Base-by-base conservation (phyloP, 2,797 vertebrate species). In the Acestrorhynchus altus region DNA sequence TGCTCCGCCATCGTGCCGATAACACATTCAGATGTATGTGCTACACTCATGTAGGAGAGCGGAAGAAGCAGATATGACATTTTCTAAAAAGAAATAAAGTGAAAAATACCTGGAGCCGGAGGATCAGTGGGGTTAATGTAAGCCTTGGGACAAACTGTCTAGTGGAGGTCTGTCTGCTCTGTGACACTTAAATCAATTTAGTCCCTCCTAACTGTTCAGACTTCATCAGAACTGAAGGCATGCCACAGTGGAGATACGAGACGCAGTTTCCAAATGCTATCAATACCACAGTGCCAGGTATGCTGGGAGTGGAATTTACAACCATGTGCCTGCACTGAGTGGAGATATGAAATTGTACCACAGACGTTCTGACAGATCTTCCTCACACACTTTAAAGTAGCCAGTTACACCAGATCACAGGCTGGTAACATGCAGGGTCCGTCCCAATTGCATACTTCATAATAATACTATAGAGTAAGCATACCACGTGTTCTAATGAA, bases 11-110 rank as follows among this genome's bases (percentile, higher is more conserved):
- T 83, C 63, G 81, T 78, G 54, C 90, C 87, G 92, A 93, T 94
- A 93, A 93, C 89, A 86, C 87, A 92, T 90, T 92, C 89, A 89
- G 90, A 92, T 92, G 89, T 90, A 91, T 89, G 89, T 90, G 84
- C 15, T 20, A 63, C 39, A 63, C 39, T 63, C 60, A 63, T 63
- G 60, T 63, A n/a, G 85, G 87, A 73, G 87, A 90, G 82, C 83
- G 84, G 82, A 83, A 70, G 64, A 87, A 86, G 82, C 83, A 89
- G 86, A 90, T 91, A 88, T 92, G 87, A 85, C 84, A 86, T 86
- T 90, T 63, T 76, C 83, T 57, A 69, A 81, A 84, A 87, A 84
- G 61, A 84, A 74, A 76, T 61, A 57, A 26, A 51, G 24, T n/a
- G 9, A 31, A 22, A 24, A 39, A 78, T 35, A 79, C 71, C 67